Evolutionary conservation across 2,797 vertebrate genomes (phyloP).

Genomic region (Sebastes oblongus): DNA sequence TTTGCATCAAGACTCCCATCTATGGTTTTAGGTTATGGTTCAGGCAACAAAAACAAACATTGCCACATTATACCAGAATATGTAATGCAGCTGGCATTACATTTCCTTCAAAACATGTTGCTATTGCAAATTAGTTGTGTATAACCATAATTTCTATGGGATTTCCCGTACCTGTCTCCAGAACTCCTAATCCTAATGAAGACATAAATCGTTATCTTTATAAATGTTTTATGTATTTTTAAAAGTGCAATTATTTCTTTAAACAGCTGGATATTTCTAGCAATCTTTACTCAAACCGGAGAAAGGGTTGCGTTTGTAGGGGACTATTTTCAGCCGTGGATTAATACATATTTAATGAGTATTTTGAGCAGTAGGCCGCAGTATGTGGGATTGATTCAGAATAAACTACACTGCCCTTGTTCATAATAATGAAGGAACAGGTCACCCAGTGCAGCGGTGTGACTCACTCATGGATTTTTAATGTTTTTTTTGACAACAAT

Average conservation of each 20-base stretch:
- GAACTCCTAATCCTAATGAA: too few relatives aligned
- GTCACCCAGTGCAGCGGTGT: neutral
- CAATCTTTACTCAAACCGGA: neutral
- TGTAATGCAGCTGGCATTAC: too few relatives aligned
- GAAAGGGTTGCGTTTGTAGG: neutral
- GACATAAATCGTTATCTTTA: too few relatives aligned
- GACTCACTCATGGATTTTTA: neutral
- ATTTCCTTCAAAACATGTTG: too few relatives aligned
- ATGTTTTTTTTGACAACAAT: neutral
- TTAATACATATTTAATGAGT: neutral
- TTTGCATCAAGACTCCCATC: accelerated
- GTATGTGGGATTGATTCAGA: neutral
- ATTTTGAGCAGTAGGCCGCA: neutral
- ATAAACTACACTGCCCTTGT: neutral
- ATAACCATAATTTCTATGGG: too few relatives aligned
- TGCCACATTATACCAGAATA: too few relatives aligned
- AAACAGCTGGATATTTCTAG: neutral
- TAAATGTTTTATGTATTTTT: too few relatives aligned
- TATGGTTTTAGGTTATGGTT: too few relatives aligned
- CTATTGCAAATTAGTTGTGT: too few relatives aligned
- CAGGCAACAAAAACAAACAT: too few relatives aligned
- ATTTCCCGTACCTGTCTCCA: too few relatives aligned
- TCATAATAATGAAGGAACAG: neutral
- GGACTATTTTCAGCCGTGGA: neutral
- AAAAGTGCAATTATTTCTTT: neutral